Base-by-base conservation (phyloP, 2,113 vertebrate genomes). In the Chloebia gouldiae region DNA sequence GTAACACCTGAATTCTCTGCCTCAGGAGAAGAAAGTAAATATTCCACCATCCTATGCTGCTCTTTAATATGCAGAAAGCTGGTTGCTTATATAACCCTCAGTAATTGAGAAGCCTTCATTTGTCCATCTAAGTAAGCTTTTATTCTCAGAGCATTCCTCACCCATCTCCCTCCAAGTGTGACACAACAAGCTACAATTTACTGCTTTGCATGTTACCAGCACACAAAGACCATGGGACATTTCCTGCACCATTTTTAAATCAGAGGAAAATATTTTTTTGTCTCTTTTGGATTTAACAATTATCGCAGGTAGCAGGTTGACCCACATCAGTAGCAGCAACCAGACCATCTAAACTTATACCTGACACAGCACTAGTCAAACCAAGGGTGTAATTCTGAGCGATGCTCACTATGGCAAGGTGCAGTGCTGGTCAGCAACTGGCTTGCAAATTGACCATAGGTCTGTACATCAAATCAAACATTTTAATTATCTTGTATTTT, bases 401-500 rank as follows among this genome's bases (percentile, higher is more conserved):
- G 0, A 56, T 45, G 60, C 30, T 83, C 47, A 37, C 3, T 3
- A 66, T 2, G 12, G 40, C 45, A 82, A 0, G 1, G 40, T 23
- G 49, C n/a, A 47, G 22, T 9, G 15, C 66, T 79, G 92, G 87
- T 82, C 66, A 90, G 87, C 51, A 80, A 50, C 68, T 94, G 88
- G 42, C 60, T 70, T 91, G 88, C 65, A 93, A 93, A 94, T 65
- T 83, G 78, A 92, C 70, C 92, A 57, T 12, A 91, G 65, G 47
- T 76, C 94, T 57, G 76, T 57, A 92, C 73, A 95, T 95, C 85
- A 93, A 95, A 96, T 81, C 68, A 79, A 93, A 91, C 84, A 56
- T 60, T 96, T 96, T 95, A 93, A 95, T 85, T 93, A 93, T 49
- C 83, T 92, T 88, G 60, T 81, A 83, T 86, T 96, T 85, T 92